Conservation (phyloP, 2,113 vertebrate species). For the Mustelus asterias region DNA sequence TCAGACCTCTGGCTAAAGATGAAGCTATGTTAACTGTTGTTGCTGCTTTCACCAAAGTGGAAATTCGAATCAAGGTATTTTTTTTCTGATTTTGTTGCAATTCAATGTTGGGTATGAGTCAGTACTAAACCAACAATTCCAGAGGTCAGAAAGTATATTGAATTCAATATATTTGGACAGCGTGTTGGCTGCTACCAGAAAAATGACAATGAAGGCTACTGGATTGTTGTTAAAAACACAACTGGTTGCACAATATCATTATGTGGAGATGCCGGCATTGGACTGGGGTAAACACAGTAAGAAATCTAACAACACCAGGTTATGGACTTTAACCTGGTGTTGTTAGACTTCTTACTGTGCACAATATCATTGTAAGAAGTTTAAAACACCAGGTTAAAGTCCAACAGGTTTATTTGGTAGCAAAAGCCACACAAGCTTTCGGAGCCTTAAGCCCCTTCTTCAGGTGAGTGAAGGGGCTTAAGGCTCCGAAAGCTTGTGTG, state of each 20-base stretch:
- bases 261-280: no score
- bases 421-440: no score
- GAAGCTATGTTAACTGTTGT: constrained; percentile 56
- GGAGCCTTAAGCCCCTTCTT: no score
- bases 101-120: not conserved
- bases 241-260: not conserved
- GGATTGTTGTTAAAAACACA: not conserved
- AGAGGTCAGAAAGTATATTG: not conserved
- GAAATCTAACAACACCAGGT: no score
- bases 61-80: constrained; percentile 70
- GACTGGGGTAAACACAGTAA: no score
- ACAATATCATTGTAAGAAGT: no score
- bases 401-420: no score
- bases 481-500: no score
- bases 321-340: no score
- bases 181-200: not conserved
- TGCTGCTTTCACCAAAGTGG: constrained; percentile 58
- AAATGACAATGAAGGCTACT: not conserved
- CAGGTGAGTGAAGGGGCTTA: no score
- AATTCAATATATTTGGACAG: not conserved
- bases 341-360: no score
- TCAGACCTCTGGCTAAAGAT: constrained; percentile 58
- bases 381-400: no score
- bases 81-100: not conserved
- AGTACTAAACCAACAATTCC: not conserved